These are phyloP conservation scores for Drosophila ohnishii DNA, from an alignment of 1,140 invertebrate genomes.

Conservation along the genomic window DNA sequence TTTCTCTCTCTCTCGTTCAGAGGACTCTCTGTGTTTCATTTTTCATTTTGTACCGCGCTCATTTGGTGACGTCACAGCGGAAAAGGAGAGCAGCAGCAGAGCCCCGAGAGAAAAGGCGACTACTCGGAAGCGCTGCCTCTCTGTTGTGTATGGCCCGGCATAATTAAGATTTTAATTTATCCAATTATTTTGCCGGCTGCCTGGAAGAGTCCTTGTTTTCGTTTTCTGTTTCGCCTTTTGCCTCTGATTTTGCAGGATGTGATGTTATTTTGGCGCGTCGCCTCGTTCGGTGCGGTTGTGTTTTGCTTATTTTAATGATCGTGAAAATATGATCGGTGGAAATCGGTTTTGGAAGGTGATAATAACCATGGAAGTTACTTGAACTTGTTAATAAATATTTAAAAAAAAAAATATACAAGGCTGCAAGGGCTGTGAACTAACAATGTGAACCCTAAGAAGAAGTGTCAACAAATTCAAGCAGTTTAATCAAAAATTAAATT, in stretches of 20 bases:
- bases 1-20: constrained; percentile 22
- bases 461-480: too few species aligned
- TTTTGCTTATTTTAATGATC: constrained; percentile 8
- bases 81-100: constrained; percentile 9
- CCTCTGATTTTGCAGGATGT: constrained; percentile 49
- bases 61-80: constrained; percentile 72
- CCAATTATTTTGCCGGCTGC: constrained; percentile 81
- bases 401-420: background rate
- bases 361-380: background rate
- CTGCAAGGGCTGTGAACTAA: background rate
- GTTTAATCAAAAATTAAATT: background rate
- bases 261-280: constrained; percentile 66
- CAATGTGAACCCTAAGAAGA: background rate
- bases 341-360: background rate
- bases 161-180: constrained; percentile 83
- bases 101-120: background rate
- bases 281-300: constrained; percentile 66
- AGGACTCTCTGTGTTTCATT: constrained; percentile 67
- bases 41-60: constrained; percentile 77
- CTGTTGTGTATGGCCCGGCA: constrained; percentile 58
- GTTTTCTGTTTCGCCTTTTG: constrained; percentile 42
- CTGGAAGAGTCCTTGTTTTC: constrained; percentile 52
- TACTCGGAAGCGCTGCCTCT: constrained; percentile 1
- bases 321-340: constrained; percentile 7
- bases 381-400: background rate